Base-by-base conservation (phyloP, 2,797 vertebrate species). In the Gallinago solitaria region DNA sequence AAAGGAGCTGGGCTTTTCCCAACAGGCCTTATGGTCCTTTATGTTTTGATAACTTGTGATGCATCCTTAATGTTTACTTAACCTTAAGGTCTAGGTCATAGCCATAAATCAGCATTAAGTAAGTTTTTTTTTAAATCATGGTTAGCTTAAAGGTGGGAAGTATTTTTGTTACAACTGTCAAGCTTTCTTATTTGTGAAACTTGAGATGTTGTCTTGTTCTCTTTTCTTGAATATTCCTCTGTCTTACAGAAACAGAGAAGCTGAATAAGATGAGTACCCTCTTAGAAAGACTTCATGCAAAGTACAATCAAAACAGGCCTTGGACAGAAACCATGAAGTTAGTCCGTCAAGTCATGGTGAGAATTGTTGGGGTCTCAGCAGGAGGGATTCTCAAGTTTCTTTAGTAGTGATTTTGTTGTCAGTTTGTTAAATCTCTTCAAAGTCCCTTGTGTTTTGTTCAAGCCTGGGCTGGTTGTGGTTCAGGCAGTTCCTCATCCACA, bases 261-360 rank as follows among this genome's bases (percentile, higher is more conserved):
- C 98, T 99, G 98, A 98, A 97, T 97, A 99, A 99, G 69, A 99
- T 99, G 98, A 98, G 98, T 83, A 98, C 98, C 90, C 97, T 99
- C 67, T 96, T 99, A 93, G 99, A 99, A 96, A 98, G 98, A 87
- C 99, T 99, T 59, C 99, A 99, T 18, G 96, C 98, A 85, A 99
- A 99, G 97, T 99, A 99, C 98, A 99, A 98, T 85, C 99, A 99
- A 71, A 98, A 99, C 51, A 97, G 99, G 70, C 99, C 99, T 53
- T 99, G 99, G 99, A 99, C 99, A 97, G 99, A 99, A 96, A 99
- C 99, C 88, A 98, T 98, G 98, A 99, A 99, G 97, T 97, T 99
- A 93, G 99, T 99, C 65, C 98, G 99, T 43, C 99, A 99, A 97
- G 98, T 99, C 86, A 99, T 99, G 99, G 99, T 99, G 96, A 99